Evolutionary conservation across 2,113 vertebrate genomes (phyloP).

Genomic region (Cygnus buccinator): DNA sequence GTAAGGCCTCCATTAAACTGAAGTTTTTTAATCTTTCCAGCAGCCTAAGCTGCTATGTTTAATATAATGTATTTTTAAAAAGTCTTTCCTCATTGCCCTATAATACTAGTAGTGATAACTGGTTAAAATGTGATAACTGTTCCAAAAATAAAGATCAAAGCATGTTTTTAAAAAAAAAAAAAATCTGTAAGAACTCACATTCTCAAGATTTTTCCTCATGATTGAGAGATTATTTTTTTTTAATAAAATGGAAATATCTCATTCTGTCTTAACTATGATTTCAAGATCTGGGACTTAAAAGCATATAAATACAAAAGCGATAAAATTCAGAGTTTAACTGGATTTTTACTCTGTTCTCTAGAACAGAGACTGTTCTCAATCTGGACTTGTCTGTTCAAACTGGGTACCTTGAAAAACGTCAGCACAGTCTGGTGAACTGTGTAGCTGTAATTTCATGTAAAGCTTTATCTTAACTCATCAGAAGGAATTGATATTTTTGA

Average conservation of each 20-base stretch:
- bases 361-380: not conserved
- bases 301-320: not conserved
- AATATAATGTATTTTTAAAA: not conserved
- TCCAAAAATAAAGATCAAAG: not conserved
- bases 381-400: not conserved
- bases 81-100: fast-evolving
- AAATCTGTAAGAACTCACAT: not conserved
- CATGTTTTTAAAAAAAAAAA: not conserved
- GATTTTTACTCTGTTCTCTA: not conserved
- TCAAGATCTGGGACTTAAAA: not conserved
- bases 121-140: not conserved
- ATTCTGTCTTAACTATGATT: not conserved
- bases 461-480: not conserved
- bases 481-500: not conserved
- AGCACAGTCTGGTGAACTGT: not conserved
- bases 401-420: not conserved
- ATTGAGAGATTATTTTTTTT: not conserved
- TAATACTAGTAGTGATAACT: not conserved
- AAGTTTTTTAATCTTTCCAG: not conserved
- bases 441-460: not conserved
- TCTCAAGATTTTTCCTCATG: not conserved
- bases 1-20: not conserved
- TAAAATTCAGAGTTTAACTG: not conserved
- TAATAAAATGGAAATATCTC: not conserved
- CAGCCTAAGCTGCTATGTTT: not conserved